Conservation (phyloP, 2,888 invertebrate genomes). For the Cerastoderma edule region DNA sequence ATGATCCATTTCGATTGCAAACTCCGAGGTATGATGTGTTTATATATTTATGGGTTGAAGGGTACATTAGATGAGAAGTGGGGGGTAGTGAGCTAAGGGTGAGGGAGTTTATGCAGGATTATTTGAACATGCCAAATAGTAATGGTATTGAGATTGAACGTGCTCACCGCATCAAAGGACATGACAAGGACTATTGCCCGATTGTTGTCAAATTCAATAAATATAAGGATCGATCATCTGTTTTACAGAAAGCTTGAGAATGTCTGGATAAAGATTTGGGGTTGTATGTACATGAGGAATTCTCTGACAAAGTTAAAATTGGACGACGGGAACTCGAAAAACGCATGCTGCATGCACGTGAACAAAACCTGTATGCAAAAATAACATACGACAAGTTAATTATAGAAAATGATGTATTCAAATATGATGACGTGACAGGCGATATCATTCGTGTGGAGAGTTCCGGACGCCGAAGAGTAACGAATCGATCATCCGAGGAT, state of each 20-base stretch:
- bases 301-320: constrained; percentile 1
- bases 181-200: background rate
- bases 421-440: no score
- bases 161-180: background rate
- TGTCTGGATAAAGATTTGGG: constrained; percentile 2
- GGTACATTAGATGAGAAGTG: background rate
- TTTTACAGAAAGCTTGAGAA: constrained; percentile 7
- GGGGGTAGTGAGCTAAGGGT: background rate
- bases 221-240: background rate
- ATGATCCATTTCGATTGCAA: no score
- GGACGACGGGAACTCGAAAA: background rate
- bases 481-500: no score
- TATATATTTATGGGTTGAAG: constrained; percentile 5
- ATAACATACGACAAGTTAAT: no score
- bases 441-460: no score
- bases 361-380: background rate
- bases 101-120: background rate
- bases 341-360: background rate
- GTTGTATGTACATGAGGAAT: background rate
- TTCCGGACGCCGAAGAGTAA: no score
- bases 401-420: no score
- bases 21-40: no score
- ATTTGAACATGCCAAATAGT: background rate
- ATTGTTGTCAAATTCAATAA: constrained; percentile 1
- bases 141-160: constrained; percentile 4